phyloP scores from a whole-genome alignment of 1,140 invertebrate genomes.

The Melipona quadrifasciata region DNA sequence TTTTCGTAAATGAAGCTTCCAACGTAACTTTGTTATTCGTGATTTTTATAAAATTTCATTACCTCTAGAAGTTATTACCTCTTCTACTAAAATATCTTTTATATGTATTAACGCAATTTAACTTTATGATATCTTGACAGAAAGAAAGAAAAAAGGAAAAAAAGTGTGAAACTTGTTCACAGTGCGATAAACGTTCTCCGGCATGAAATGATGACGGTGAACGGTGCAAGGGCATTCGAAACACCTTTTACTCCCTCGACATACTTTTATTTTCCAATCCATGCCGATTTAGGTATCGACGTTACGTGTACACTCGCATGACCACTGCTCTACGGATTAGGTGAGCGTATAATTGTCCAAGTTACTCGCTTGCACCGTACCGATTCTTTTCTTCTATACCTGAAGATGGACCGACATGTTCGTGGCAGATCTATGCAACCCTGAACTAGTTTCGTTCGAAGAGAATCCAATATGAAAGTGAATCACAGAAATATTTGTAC shows the following conservation, averaged over 20 bases:
- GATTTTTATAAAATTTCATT: too few species aligned
- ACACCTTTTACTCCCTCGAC: conserved; percentile 43
- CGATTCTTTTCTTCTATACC: not conserved
- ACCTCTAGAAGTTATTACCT: too few species aligned
- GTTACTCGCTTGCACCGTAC: not conserved
- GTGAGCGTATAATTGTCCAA: conserved; percentile 31
- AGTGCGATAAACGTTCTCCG: not conserved
- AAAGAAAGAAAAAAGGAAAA: not conserved
- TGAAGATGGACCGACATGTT: not conserved
- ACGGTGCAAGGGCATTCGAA: conserved; percentile 37
- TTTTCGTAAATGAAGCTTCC: too few species aligned
- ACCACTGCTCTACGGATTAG: not conserved
- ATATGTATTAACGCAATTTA: too few species aligned
- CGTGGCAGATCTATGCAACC: conserved; percentile 11
- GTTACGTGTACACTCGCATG: conserved; percentile 18
- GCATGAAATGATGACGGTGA: not conserved
- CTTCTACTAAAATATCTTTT: too few species aligned
- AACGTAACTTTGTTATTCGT: too few species aligned
- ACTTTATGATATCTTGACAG: too few species aligned
- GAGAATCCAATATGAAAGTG: not conserved
- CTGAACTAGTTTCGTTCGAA: conserved; percentile 24
- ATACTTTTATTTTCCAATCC: conserved; percentile 52
- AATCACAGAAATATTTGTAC: too few species aligned
- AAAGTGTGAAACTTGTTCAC: not conserved
- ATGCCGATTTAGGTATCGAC: conserved; percentile 69